Base-by-base conservation (phyloP, 2,797 vertebrate species). In the Phoeniculus purpureus region DNA sequence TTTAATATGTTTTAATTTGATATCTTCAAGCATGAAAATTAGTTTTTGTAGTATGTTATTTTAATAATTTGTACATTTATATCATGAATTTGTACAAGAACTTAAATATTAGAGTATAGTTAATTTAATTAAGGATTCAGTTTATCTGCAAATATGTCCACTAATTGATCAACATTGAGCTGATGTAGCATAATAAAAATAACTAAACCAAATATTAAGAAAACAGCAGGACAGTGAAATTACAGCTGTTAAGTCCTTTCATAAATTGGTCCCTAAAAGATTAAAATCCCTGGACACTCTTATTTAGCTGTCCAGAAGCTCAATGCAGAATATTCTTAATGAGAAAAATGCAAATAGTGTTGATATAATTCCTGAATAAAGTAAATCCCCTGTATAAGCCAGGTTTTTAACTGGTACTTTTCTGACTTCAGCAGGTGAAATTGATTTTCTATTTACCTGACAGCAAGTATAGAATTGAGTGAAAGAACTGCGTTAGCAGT, bases 131-230 rank as follows among this genome's bases (percentile, higher is more conserved):
- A 95, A 86, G 75, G 74, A 79, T 91, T 65, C 18, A 15, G 15
- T 88, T 94, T 93, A 96, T 95, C 68, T 87, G 15, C 59, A 91
- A 67, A 56, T 94, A 61, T 55, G 27, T 61, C 64, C 64, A 65
- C 62, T 95, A 93, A 90, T 94, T 77, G 55, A 79, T 73, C 95
- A 92, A 82, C 51, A 94, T 32, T 89, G 78, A 40, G 70, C 58
- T 94, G 61, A 77, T 95, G 43, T 73, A 89, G 81, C 68, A 64
- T 91, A 91, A 96, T 94, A 87, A 95, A 87, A 97, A 93, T 77
- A 93, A 48, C 45, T 93, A 73, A 76, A 85, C 92, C 43, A 87
- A 89, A 94, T 87, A 94, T 61, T 78, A 95, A 90, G 85, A 78
- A 93, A 95, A 77, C 29, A 90, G 23, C 6, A 17, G 64, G 78